phyloP scores from a whole-genome alignment of 2,797 vertebrate genomes.

The Macroramphosus scolopax region DNA sequence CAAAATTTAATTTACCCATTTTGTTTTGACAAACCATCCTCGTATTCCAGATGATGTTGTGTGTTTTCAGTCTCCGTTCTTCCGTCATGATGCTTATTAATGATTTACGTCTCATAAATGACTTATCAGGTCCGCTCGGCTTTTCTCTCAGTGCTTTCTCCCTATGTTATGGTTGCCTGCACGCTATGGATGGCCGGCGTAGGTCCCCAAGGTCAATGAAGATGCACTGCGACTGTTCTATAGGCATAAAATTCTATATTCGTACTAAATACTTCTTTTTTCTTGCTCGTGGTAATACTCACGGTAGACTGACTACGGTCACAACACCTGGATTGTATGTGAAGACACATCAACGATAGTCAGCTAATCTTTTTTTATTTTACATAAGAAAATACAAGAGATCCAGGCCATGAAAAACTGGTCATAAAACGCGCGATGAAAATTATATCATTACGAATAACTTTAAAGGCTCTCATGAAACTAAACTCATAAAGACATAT shows the following conservation, averaged over 20 bases:
- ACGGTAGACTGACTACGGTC: slow-evolving; percentile 14
- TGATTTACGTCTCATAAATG: slow-evolving; percentile 82
- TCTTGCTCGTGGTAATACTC: slow-evolving; percentile 22
- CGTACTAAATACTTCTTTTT: slow-evolving; percentile 42
- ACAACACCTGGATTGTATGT: slow-evolving; percentile 36
- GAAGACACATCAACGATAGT: slow-evolving; percentile 16
- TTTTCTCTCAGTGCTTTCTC: slow-evolving; percentile 41
- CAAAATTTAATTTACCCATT: slow-evolving; percentile 87
- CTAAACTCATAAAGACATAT: slow-evolving; percentile 58
- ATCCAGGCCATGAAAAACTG: slow-evolving; percentile 37
- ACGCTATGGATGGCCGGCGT: slow-evolving; percentile 58
- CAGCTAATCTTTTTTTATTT: slow-evolving; percentile 35
- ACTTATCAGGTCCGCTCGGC: slow-evolving; percentile 67
- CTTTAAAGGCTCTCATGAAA: slow-evolving; percentile 61
- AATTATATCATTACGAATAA: slow-evolving; percentile 48
- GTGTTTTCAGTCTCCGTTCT: slow-evolving; percentile 76
- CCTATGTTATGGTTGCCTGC: slow-evolving; percentile 42
- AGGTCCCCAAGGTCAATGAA: slow-evolving; percentile 33
- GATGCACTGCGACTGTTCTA: slow-evolving; percentile 17
- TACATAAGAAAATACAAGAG: slow-evolving; percentile 29
- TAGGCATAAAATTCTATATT: slow-evolving; percentile 31
- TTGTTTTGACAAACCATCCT: slow-evolving; percentile 82
- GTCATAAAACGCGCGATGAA: slow-evolving; percentile 41
- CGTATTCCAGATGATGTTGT: slow-evolving; percentile 82
- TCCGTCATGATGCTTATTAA: slow-evolving; percentile 81